Evolutionary conservation across 92 coral and sea anemone species (phyloP).

Genomic region (Parazoanthus darwini): DNA sequence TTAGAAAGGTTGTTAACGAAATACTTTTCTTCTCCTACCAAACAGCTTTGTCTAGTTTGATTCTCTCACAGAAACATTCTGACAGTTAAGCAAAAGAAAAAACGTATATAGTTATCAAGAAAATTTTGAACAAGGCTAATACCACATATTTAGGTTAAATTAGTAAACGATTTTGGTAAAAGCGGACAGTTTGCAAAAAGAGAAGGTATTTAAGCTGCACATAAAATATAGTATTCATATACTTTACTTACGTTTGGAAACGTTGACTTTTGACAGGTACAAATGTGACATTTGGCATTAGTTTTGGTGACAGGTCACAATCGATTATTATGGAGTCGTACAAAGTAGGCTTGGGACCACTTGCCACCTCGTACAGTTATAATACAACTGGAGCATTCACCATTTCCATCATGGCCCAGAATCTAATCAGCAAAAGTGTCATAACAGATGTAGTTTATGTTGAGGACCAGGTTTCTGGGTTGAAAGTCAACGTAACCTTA

Average conservation of each 20-base stretch:
- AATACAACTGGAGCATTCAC: constrained; percentile 32
- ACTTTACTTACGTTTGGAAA: neutral
- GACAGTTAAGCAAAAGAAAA: no score
- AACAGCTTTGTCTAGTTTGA: no score
- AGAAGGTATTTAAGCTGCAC: no score
- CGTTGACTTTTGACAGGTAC: constrained; percentile 40
- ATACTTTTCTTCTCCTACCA: no score
- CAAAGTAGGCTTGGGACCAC: constrained; percentile 20
- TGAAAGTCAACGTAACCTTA: constrained; percentile 22
- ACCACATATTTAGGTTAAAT: no score
- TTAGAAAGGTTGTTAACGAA: no score
- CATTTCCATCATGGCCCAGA: constrained; percentile 36
- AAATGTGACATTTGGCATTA: constrained; percentile 49
- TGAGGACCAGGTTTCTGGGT: constrained; percentile 31
- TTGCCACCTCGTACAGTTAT: constrained; percentile 36
- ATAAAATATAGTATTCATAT: neutral
- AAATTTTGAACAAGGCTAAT: no score
- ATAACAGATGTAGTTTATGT: constrained; percentile 25
- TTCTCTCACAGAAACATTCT: no score
- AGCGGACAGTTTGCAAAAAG: no score
- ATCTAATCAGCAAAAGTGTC: constrained; percentile 43
- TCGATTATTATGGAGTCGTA: constrained; percentile 12
- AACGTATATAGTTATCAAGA: no score
- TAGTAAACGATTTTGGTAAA: no score
- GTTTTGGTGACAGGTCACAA: constrained; percentile 36